Conservation (phyloP, 2,888 invertebrate genomes). For the Nowickia ferox region DNA sequence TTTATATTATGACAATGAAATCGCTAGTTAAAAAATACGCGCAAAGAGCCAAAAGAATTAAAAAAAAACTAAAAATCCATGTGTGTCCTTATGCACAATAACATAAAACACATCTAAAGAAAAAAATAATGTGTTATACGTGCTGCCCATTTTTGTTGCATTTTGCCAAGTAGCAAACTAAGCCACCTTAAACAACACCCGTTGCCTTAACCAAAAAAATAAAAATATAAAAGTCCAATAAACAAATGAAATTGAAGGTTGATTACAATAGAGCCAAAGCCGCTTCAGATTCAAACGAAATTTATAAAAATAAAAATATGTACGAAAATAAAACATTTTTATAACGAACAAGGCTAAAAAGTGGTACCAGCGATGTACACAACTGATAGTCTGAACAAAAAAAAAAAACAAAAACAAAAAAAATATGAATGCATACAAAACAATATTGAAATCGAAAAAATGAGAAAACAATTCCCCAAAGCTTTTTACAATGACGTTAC, state of each 20-base stretch:
- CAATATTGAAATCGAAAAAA: constrained; percentile 66
- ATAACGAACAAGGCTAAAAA: constrained; percentile 29
- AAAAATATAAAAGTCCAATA: constrained; percentile 53
- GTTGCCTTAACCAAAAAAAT: constrained; percentile 14
- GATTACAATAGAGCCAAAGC: constrained; percentile 53
- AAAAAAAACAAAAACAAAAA: constrained; percentile 9
- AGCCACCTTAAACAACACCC: constrained; percentile 69
- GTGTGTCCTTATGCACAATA: constrained; percentile 64
- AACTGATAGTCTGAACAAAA: constrained; percentile 36
- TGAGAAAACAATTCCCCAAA: constrained; percentile 68
- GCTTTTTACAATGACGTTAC: constrained; percentile 67
- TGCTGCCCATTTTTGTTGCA: constrained; percentile 25
- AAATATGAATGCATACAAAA: constrained; percentile 45
- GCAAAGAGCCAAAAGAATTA: background rate
- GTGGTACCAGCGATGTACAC: constrained; percentile 40
- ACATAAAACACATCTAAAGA: constrained; percentile 34
- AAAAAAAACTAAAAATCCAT: constrained; percentile 42
- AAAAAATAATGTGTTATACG: constrained; percentile 30
- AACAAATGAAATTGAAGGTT: constrained; percentile 70
- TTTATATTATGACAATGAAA: constrained; percentile 42
- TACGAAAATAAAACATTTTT: constrained; percentile 26
- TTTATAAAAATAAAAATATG: constrained; percentile 10
- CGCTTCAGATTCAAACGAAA: constrained; percentile 43
- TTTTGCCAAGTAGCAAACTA: constrained; percentile 62
- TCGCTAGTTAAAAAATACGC: constrained; percentile 8